phyloP scores from a whole-genome alignment of 2,888 invertebrate genomes.

The Dolichomitus sp. region DNA sequence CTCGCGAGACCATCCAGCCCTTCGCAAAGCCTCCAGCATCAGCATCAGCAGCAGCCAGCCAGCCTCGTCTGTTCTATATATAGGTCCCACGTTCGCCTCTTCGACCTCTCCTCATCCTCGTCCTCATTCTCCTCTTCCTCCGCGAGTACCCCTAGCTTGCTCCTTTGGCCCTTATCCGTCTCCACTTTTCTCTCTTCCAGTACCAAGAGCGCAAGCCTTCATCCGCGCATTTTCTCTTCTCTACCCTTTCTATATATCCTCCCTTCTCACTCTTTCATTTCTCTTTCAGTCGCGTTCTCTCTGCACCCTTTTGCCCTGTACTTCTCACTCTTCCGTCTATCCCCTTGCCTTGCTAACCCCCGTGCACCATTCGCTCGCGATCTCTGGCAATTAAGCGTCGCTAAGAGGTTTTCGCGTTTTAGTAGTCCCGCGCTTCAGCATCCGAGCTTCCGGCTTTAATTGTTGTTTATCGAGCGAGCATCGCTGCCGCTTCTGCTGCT shows the following conservation, averaged over 20 bases:
- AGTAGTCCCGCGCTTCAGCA: constrained; percentile 65
- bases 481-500: constrained; percentile 60
- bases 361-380: constrained; percentile 55
- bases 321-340: constrained; percentile 53
- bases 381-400: constrained; percentile 77
- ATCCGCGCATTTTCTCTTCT: constrained; percentile 56
- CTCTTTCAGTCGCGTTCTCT: constrained; percentile 10
- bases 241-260: constrained; percentile 3
- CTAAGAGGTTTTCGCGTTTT: constrained; percentile 77
- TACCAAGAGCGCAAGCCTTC: constrained; percentile 42
- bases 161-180: constrained; percentile 11
- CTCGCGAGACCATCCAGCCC: constrained; percentile 54
- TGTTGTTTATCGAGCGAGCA: constrained; percentile 78
- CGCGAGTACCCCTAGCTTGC: background rate
- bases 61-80: constrained; percentile 26
- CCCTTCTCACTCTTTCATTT: constrained; percentile 21
- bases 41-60: constrained; percentile 46
- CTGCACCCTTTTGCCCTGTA: constrained; percentile 7
- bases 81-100: constrained; percentile 37
- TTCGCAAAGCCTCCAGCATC: constrained; percentile 56
- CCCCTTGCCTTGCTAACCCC: background rate
- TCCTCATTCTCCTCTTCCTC: background rate
- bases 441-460: constrained; percentile 75
- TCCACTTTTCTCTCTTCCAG: constrained; percentile 7
- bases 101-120: constrained; percentile 29